Evolutionary conservation across 2,888 invertebrate species (phyloP).

Genomic region (Matsumyia berberina): DNA sequence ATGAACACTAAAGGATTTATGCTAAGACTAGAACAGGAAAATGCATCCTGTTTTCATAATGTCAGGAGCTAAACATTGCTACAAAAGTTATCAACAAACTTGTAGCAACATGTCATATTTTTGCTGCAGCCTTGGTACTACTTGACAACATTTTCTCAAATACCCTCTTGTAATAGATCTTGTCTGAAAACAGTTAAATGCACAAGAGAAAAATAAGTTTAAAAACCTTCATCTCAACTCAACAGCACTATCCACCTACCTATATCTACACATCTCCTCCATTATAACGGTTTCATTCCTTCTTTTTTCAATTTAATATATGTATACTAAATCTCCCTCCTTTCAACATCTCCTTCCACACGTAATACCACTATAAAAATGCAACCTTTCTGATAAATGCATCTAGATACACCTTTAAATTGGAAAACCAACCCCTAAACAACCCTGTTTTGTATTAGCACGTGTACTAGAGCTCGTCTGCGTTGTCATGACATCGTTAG

Average conservation of each 20-base stretch:
- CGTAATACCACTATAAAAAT: conserved; percentile 37
- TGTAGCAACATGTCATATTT: no score
- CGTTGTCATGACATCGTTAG: conserved; percentile 76
- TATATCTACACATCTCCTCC: background rate
- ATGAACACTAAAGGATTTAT: no score
- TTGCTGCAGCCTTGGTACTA: no score
- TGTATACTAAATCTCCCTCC: conserved; percentile 49
- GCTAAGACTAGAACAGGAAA: no score
- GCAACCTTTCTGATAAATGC: conserved; percentile 69
- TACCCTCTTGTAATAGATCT: conserved; percentile 30
- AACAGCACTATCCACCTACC: background rate
- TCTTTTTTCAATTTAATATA: conserved; percentile 41
- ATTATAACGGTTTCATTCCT: background rate
- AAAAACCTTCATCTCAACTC: conserved; percentile 1
- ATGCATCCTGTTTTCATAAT: no score
- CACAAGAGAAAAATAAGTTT: background rate
- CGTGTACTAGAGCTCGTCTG: conserved; percentile 72
- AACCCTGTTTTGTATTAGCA: conserved; percentile 70
- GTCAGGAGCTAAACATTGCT: no score
- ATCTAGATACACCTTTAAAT: conserved; percentile 76
- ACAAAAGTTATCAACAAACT: no score
- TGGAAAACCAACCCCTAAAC: conserved; percentile 76
- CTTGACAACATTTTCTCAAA: background rate
- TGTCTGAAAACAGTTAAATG: background rate
- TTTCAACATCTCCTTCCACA: conserved; percentile 56